Evolutionary conservation across 2,113 vertebrate species (phyloP).

Genomic region (Saccopteryx bilineata): DNA sequence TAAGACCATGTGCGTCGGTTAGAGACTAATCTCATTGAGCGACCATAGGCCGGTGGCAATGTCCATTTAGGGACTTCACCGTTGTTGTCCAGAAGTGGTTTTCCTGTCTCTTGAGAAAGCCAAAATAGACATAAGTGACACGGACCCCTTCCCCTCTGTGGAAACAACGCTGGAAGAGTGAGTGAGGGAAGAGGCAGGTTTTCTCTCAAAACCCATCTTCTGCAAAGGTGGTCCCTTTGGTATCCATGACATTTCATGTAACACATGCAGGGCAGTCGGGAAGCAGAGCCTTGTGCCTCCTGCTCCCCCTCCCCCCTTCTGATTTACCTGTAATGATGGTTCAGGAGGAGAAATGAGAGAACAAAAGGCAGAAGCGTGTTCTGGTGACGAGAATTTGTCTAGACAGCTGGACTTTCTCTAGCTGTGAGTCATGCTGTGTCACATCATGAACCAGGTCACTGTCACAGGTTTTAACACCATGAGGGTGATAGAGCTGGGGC

Average conservation of each 20-base stretch:
- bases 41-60: neutral
- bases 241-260: neutral
- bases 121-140: neutral
- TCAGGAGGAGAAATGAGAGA: no score
- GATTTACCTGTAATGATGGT: neutral
- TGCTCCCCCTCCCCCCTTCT: neutral
- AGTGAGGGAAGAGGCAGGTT: neutral
- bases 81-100: neutral
- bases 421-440: neutral
- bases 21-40: constrained; percentile 64
- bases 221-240: neutral
- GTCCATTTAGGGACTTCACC: neutral
- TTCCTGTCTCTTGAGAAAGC: neutral
- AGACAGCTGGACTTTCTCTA: neutral
- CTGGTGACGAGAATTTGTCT: rapidly evolving
- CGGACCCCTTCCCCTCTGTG: neutral
- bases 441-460: neutral
- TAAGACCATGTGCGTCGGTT: neutral
- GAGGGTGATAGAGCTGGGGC: neutral
- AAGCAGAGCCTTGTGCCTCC: neutral
- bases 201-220: neutral
- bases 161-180: neutral
- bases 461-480: neutral
- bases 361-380: neutral
- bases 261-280: no score